phyloP scores from a whole-genome alignment of 2,888 invertebrate species.

The Crepidodera aurea region DNA sequence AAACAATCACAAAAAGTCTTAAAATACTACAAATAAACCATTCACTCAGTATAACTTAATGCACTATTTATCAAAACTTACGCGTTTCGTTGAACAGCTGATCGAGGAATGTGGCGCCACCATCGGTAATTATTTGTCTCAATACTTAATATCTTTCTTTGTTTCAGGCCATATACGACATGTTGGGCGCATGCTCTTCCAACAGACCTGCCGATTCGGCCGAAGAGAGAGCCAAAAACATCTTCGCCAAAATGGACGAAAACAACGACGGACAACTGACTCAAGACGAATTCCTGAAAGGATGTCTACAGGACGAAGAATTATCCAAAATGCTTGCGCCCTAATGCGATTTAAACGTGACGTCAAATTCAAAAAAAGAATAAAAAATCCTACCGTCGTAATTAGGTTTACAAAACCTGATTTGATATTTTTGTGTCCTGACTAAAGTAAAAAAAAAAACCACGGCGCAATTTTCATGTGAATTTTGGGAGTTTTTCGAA shows the following conservation, averaged over 20 bases:
- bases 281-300: conserved; percentile 97
- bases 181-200: conserved; percentile 97
- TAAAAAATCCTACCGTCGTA: conserved; percentile 20
- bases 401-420: conserved; percentile 27
- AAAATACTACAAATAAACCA: too few species aligned
- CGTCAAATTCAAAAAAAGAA: neutral
- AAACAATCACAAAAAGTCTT: too few species aligned
- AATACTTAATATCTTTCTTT: conserved; percentile 28
- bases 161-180: conserved; percentile 97
- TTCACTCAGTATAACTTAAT: too few species aligned
- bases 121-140: too few species aligned
- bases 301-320: conserved; percentile 96
- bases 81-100: too few species aligned
- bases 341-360: conserved; percentile 65
- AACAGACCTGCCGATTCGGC: conserved; percentile 95
- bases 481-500: conserved; percentile 25
- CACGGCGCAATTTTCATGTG: conserved; percentile 34
- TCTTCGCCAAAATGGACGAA: conserved; percentile 99
- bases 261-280: conserved; percentile 98
- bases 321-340: conserved; percentile 94
- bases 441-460: conserved; percentile 12
- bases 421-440: conserved; percentile 25
- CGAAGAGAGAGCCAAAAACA: conserved; percentile 97
- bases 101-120: too few species aligned
- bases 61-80: too few species aligned